Percentiles rank a stretch among this genome's conserved stretches.
Conservation (phyloP, 2,888 invertebrate genomes). For the Chrysolina americana region DNA sequence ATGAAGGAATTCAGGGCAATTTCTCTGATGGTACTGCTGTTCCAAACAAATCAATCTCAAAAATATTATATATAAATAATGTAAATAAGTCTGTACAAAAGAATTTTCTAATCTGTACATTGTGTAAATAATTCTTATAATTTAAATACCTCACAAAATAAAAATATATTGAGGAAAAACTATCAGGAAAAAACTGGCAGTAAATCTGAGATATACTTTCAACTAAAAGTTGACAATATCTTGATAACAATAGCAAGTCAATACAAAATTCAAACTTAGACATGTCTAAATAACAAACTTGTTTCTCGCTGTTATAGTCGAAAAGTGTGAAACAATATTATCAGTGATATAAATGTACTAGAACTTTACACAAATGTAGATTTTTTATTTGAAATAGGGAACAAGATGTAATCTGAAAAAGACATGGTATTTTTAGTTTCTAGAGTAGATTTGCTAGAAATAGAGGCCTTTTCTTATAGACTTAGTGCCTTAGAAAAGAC, state of each 20-base stretch:
- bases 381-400: conserved; percentile 53
- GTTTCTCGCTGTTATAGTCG: conserved; percentile 12
- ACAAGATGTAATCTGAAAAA: conserved; percentile 54
- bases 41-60: conserved; percentile 2
- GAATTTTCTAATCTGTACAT: conserved; percentile 41
- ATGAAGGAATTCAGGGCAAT: neutral
- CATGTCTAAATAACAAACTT: conserved; percentile 6
- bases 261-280: conserved; percentile 25
- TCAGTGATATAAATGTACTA: conserved; percentile 28
- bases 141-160: conserved; percentile 40
- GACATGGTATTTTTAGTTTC: conserved; percentile 52
- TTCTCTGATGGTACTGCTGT: conserved; percentile 4
- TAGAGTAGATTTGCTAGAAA: conserved; percentile 52
- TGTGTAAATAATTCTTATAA: conserved; percentile 44
- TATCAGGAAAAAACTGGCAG: conserved; percentile 16
- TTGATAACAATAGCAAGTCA: conserved; percentile 40
- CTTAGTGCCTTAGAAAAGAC: conserved; percentile 69
- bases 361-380: conserved; percentile 34
- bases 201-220: conserved; percentile 29
- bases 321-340: conserved; percentile 28
- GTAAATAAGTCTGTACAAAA: conserved; percentile 47
- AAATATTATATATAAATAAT: conserved; percentile 40
- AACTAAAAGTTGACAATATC: conserved; percentile 45
- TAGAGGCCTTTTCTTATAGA: conserved; percentile 64
- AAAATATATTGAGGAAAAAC: conserved; percentile 41